Conservation (phyloP, 2,797 vertebrate species). For the Poecilia wingei region DNA sequence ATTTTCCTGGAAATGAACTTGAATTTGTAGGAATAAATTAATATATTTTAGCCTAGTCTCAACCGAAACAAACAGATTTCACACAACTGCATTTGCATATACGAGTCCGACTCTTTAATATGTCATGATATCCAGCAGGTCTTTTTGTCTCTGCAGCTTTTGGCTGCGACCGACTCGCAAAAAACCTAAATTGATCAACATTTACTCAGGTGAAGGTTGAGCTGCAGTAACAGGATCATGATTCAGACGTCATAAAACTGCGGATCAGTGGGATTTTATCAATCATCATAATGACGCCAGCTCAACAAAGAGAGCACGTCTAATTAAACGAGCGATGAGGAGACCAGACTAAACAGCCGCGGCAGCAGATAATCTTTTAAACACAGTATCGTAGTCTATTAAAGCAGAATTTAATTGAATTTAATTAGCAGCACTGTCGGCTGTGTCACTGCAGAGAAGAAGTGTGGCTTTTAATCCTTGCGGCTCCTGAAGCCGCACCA, state of each 20-base stretch:
- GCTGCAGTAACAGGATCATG: conserved; percentile 59
- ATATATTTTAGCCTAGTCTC: too few relatives aligned
- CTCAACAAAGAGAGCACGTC: conserved; percentile 48
- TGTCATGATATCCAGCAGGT: neutral
- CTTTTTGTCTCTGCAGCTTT: neutral
- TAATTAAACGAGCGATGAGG: conserved; percentile 64
- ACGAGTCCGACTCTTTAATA: neutral
- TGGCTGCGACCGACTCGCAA: neutral
- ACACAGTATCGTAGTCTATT: conserved; percentile 63
- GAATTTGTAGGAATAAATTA: neutral
- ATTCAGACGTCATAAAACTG: conserved; percentile 50
- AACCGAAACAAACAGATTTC: neutral
- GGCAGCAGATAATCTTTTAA: conserved; percentile 67
- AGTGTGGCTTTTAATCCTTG: conserved; percentile 36
- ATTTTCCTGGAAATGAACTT: neutral
- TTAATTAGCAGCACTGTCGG: conserved; percentile 56
- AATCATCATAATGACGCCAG: conserved; percentile 70
- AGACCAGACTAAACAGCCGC: conserved; percentile 53
- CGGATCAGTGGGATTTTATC: conserved; percentile 74
- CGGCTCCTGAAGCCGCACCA: conserved; percentile 23
- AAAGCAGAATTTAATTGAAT: conserved; percentile 63
- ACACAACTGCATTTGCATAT: neutral
- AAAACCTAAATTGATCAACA: conserved; percentile 1
- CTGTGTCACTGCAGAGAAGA: conserved; percentile 44
- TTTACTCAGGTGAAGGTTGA: conserved; percentile 22